Conservation (phyloP, 2,888 invertebrate genomes). For the Ichneumoninae sp. region DNA sequence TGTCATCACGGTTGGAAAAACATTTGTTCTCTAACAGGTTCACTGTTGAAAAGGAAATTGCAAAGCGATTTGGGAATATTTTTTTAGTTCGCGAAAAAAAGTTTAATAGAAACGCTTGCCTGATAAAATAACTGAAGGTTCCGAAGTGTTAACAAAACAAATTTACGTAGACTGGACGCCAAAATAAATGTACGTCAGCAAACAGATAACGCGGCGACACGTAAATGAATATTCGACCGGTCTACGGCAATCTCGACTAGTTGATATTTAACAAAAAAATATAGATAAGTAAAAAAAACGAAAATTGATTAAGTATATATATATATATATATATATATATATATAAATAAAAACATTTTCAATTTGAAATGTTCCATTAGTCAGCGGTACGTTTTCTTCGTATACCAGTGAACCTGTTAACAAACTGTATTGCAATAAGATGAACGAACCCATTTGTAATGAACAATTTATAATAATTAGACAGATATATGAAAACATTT, state of each 20-base stretch:
- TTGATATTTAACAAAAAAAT: background rate
- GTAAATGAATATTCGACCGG: background rate
- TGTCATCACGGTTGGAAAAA: background rate
- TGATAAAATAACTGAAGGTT: background rate
- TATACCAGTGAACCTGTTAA: background rate
- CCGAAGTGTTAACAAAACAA: background rate
- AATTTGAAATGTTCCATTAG: background rate
- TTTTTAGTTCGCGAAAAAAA: background rate
- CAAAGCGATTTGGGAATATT: background rate
- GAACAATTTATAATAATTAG: background rate
- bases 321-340: background rate
- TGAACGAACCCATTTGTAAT: background rate
- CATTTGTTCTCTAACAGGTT: background rate
- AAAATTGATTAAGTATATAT: background rate
- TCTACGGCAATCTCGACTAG: background rate
- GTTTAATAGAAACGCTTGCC: background rate
- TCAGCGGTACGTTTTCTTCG: background rate
- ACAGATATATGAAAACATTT: background rate
- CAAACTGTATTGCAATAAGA: background rate
- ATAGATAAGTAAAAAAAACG: background rate
- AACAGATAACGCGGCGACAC: background rate
- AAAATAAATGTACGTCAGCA: background rate
- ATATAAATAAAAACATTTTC: background rate
- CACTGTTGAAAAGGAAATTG: background rate
- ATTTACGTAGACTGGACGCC: background rate